A percentile compares a stretch with the other conserved stretches of the same genome.
Conservation (phyloP, 2,113 vertebrate genomes). For the Nannospalax galili region DNA sequence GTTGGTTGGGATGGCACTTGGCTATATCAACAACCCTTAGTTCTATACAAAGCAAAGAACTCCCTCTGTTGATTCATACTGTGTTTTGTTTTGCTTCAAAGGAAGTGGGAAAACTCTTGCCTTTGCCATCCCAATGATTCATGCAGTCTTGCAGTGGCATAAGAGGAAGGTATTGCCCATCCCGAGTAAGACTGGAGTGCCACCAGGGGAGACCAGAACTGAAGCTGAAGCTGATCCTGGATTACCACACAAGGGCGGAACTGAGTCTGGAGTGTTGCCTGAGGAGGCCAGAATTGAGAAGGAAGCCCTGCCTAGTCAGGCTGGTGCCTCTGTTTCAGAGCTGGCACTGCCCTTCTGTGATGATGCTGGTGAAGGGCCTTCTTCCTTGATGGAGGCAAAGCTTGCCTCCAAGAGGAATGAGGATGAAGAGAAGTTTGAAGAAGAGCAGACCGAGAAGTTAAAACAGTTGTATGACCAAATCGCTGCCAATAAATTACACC, state of each 20-base stretch:
- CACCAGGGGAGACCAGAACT: neutral
- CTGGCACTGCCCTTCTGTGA: neutral
- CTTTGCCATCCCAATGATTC: conserved; percentile 98
- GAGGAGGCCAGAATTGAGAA: conserved; percentile 45
- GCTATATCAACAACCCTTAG: conserved; percentile 25
- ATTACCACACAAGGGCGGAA: neutral
- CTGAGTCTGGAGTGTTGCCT: conserved; percentile 69
- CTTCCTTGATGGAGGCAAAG: conserved; percentile 52
- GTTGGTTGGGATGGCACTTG: neutral
- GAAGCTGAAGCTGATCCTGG: conserved; percentile 49
- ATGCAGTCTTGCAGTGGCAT: conserved; percentile 93
- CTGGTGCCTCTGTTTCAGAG: neutral
- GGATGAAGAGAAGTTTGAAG: conserved; percentile 14
- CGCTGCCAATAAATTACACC: neutral
- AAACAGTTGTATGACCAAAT: conserved; percentile 75
- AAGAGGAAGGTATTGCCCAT: neutral
- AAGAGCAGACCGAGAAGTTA: conserved; percentile 54
- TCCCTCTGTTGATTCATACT: neutral
- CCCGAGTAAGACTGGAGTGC: neutral
- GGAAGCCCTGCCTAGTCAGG: conserved; percentile 2
- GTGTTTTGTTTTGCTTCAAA: conserved; percentile 77
- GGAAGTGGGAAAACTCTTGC: conserved; percentile 98
- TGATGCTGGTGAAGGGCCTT: conserved; percentile 73
- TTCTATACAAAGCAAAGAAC: neutral
- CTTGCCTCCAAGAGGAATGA: neutral